Percentiles rank a stretch among this genome's conserved stretches.
Evolutionary conservation across 2,797 vertebrate species (phyloP).

Genomic region (Sebastes elongatus): DNA sequence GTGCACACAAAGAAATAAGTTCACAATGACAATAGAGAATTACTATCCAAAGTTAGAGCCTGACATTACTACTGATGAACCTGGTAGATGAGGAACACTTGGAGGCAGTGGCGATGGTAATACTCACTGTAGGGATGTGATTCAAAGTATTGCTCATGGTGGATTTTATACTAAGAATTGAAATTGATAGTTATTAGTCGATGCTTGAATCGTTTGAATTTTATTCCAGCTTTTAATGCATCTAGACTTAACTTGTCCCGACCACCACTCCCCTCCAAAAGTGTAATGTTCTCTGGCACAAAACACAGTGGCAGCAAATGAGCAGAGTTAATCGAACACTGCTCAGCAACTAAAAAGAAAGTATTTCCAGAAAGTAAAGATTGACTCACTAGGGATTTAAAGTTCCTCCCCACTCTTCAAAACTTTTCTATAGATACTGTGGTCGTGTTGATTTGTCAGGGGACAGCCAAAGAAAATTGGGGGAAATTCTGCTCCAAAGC

Average conservation of each 20-base stretch:
- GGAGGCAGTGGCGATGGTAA: constrained; percentile 3
- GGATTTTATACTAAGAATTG: background rate
- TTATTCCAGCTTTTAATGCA: constrained; percentile 38
- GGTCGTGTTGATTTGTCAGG: constrained; percentile 35
- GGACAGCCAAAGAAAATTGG: constrained; percentile 17
- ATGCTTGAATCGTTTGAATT: constrained; percentile 30
- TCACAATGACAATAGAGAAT: constrained; percentile 16
- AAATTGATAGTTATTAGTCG: constrained; percentile 1
- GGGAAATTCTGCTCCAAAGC: constrained; percentile 13
- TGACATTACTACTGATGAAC: constrained; percentile 31
- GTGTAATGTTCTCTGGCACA: constrained; percentile 39
- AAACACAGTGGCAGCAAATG: constrained; percentile 34
- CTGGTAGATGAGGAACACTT: constrained; percentile 12
- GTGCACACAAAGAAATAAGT: constrained; percentile 32
- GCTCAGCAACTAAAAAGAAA: constrained; percentile 6
- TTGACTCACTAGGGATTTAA: constrained; percentile 22
- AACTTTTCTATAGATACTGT: constrained; percentile 39
- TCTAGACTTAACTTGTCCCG: constrained; percentile 18
- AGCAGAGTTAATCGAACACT: constrained; percentile 37
- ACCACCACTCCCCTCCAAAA: constrained; percentile 23
- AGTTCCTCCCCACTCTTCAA: constrained; percentile 28
- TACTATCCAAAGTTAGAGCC: constrained; percentile 18
- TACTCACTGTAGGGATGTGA: background rate
- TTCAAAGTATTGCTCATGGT: constrained; percentile 6
- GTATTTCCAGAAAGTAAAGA: constrained; percentile 21